Conservation (phyloP, 2,113 vertebrate species). For the Romanogobio albipinnatus region DNA sequence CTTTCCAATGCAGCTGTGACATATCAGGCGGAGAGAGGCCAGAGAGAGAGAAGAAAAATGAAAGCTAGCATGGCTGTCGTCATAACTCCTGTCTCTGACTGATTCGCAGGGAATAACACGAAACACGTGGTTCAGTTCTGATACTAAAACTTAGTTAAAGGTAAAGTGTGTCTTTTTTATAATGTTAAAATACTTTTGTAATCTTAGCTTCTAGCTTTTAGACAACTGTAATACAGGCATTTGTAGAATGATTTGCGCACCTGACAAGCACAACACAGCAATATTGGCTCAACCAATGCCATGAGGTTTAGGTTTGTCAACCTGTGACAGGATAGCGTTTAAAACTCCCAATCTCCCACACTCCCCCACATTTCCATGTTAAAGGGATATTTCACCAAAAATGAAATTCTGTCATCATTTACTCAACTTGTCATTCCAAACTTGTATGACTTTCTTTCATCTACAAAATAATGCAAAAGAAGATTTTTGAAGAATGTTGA, state of each 20-base stretch:
- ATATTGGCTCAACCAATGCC: neutral
- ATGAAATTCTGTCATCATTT: neutral
- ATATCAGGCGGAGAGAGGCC: constrained; percentile 13
- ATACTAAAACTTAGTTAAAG: constrained; percentile 14
- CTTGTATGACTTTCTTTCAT: neutral
- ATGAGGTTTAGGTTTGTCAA: neutral
- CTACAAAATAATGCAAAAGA: too few species aligned
- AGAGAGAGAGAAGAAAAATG: neutral
- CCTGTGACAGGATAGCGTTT: neutral
- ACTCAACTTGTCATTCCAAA: neutral
- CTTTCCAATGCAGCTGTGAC: constrained; percentile 26
- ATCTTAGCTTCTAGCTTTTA: neutral
- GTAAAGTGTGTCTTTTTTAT: neutral
- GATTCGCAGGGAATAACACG: constrained; percentile 7
- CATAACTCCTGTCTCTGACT: constrained; percentile 1
- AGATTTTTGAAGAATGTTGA: too few species aligned
- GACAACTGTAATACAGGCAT: neutral
- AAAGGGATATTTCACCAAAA: neutral
- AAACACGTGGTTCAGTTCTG: constrained; percentile 20
- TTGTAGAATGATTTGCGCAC: neutral
- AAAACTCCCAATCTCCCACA: neutral
- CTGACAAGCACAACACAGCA: neutral
- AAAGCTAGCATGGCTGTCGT: neutral
- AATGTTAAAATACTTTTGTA: neutral
- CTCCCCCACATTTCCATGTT: neutral